phyloP scores from a whole-genome alignment of 2,888 invertebrate genomes.

The Beris chalybata region DNA sequence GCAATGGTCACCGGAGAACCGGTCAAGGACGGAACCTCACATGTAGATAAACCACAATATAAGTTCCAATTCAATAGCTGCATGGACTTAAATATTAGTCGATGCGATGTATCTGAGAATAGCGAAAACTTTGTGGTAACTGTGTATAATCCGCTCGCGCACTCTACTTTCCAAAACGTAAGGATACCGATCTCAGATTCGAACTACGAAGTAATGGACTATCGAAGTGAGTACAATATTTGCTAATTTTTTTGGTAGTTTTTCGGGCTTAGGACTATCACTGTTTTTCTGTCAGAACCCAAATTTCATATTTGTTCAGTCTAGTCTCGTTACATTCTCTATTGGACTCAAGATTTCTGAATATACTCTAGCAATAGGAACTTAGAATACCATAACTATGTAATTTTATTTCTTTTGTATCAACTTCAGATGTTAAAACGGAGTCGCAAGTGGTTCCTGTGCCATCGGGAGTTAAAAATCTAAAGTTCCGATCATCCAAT shows the following conservation, averaged over 20 bases:
- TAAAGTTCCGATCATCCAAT: constrained; percentile 65
- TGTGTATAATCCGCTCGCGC: constrained; percentile 79
- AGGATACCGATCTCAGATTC: constrained; percentile 63
- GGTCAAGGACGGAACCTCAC: neutral
- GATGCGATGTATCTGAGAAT: constrained; percentile 68
- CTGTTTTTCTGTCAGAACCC: too few relatives aligned
- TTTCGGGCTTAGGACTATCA: too few relatives aligned
- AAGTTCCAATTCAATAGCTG: constrained; percentile 57
- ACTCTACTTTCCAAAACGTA: constrained; percentile 61
- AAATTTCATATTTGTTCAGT: too few relatives aligned
- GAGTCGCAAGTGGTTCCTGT: constrained; percentile 66
- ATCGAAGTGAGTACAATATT: constrained; percentile 45
- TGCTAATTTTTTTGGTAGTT: too few relatives aligned
- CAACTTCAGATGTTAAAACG: constrained; percentile 36
- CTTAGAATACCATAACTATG: too few relatives aligned
- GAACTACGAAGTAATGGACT: constrained; percentile 63
- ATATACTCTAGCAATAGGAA: too few relatives aligned
- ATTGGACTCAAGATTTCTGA: too few relatives aligned
- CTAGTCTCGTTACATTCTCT: too few relatives aligned
- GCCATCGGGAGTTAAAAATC: constrained; percentile 59
- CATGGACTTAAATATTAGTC: constrained; percentile 70
- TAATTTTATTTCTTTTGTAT: too few relatives aligned
- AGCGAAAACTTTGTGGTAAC: constrained; percentile 69
- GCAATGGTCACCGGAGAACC: constrained; percentile 35
- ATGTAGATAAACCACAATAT: constrained; percentile 31